These are phyloP conservation scores for Zaprionus gabonicus DNA, from an alignment of 1,140 invertebrate genomes.

Conservation along the genomic window DNA sequence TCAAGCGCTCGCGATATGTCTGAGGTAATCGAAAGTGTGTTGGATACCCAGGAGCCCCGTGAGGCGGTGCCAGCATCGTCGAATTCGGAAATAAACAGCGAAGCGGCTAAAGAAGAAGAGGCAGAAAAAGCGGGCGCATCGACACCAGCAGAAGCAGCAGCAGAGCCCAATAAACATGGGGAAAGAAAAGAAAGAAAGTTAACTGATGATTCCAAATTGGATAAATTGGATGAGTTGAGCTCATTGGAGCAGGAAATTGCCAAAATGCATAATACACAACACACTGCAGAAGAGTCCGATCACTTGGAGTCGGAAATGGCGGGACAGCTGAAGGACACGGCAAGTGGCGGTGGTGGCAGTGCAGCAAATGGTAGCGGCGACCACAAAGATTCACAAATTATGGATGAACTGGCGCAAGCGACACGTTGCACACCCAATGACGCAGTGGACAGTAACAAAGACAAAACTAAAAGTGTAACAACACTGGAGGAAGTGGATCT, in stretches of 20 bases:
- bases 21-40: conserved; percentile 30
- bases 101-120: conserved; percentile 17
- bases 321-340: neutral
- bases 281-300: conserved; percentile 13
- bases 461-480: conserved; percentile 11
- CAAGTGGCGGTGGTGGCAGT: conserved; percentile 13
- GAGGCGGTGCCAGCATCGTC: conserved; percentile 7
- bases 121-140: conserved; percentile 45
- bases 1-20: conserved; percentile 42
- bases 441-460: conserved; percentile 7
- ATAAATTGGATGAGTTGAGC: conserved; percentile 68
- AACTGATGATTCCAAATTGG: conserved; percentile 11
- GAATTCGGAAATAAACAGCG: conserved; percentile 36
- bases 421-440: conserved; percentile 11
- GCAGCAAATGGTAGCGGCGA: conserved; percentile 20
- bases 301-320: neutral
- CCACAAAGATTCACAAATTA: conserved; percentile 6
- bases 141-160: neutral
- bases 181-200: conserved; percentile 12
- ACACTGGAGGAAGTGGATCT: conserved; percentile 75
- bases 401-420: conserved; percentile 12
- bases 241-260: conserved; percentile 77
- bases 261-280: conserved; percentile 68
- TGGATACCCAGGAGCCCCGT: conserved; percentile 18
- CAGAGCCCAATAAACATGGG: conserved; percentile 31